Evolutionary conservation across 2,888 invertebrate genomes (phyloP).

Genomic region (Leucoma salicis): DNA sequence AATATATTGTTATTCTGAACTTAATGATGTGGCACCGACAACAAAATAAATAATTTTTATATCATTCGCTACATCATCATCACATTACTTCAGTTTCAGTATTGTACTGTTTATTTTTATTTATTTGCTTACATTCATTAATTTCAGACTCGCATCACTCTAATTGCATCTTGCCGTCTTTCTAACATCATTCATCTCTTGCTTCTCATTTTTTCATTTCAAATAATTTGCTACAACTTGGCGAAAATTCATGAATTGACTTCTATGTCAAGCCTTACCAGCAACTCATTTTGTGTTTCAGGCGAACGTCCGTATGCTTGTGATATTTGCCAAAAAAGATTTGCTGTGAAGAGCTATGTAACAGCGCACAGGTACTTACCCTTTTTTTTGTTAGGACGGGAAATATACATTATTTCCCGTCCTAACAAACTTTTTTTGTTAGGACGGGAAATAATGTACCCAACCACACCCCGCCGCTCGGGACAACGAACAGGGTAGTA

Average conservation of each 20-base stretch:
- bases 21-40: constrained; percentile 79
- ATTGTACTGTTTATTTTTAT: constrained; percentile 57
- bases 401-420: no score
- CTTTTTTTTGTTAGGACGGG: not conserved
- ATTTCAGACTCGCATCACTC: constrained; percentile 70
- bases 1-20: constrained; percentile 39
- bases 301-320: constrained; percentile 90
- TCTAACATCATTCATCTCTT: constrained; percentile 64
- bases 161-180: constrained; percentile 82
- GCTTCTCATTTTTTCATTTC: constrained; percentile 38
- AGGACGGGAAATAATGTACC: no score
- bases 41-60: constrained; percentile 38
- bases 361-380: constrained; percentile 84
- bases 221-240: not conserved
- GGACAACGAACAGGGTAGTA: no score
- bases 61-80: constrained; percentile 68
- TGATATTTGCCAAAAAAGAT: constrained; percentile 90
- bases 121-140: constrained; percentile 67
- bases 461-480: no score
- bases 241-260: not conserved
- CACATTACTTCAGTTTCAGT: constrained; percentile 59
- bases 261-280: constrained; percentile 7
- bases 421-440: no score
- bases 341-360: constrained; percentile 91
- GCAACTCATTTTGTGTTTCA: constrained; percentile 42